Base-by-base conservation (phyloP, 2,888 invertebrate species). In the Pseudoips prasinana region DNA sequence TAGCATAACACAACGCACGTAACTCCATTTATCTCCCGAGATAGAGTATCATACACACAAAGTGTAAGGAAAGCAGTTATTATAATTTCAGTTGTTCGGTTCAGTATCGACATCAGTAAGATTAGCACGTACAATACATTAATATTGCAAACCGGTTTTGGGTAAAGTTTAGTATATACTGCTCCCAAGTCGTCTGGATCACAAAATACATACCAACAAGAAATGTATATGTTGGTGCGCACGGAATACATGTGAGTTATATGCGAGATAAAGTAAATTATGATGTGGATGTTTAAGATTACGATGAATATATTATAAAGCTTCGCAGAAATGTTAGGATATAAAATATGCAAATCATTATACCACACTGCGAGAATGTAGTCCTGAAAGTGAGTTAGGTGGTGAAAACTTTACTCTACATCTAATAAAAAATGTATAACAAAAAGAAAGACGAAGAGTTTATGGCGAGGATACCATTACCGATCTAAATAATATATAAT, bases 121-220 rank as follows among this genome's bases (percentile, higher is more conserved):
- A 73, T 72, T 65, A 64, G 72, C 83, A 77, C 83, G 83, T 83
- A 68, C 73, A 63, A 63, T 63, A 73, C 82, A 83, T 83, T 82
- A 82, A 82, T 83, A 82, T 78, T 73, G 73, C 74, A 75, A 79
- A 81, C 75, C 67, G 71, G 73, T 73, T 81, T 75, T 63, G 75
- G 76, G 67, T 68, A 73, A 82, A 79, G 72, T 82, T 80, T 61
- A 64, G 72, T 67, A 80, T 81, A 74, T 78, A 81, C 75, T 69
- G 73, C 67, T 73, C 62, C 67, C 61, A 65, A 76, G 72, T 75
- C 65, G 68, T 65, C 57, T 64, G 59, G 60, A 66, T 68, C 64
- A 70, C 62, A 47, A 48, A 53, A 56, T 56, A 58, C 46, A 44
- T 40, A 53, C 39, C 50, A 56, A 61, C 50, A 50, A 56, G 59